A percentile compares a stretch with the other conserved stretches of the same genome.
phyloP scores from a whole-genome alignment of 1,140 invertebrate genomes.

The Calliopsis andreniformis region DNA sequence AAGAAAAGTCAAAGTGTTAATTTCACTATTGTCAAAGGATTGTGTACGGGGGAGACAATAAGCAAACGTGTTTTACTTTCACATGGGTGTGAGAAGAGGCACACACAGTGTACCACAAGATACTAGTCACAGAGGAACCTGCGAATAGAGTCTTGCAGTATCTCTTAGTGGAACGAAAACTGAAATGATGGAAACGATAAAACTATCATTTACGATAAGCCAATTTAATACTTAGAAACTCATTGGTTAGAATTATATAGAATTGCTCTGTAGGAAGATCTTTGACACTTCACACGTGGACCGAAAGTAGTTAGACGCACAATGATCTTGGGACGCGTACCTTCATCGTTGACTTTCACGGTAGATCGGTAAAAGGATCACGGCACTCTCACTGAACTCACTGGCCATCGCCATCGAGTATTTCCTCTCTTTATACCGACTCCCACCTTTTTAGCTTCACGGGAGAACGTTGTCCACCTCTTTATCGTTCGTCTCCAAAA shows the following conservation, averaged over 20 bases:
- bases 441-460: constrained; percentile 72
- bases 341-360: constrained; percentile 77
- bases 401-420: constrained; percentile 73
- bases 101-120: constrained; percentile 2
- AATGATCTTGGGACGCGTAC: constrained; percentile 56
- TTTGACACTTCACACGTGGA: constrained; percentile 65
- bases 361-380: constrained; percentile 74
- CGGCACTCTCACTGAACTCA: constrained; percentile 81
- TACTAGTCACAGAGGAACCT: not conserved
- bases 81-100: constrained; percentile 33
- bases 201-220: no score
- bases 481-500: not conserved
- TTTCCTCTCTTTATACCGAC: constrained; percentile 77
- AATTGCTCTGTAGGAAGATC: not conserved
- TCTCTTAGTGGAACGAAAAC: not conserved
- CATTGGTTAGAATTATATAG: no score
- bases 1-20: not conserved
- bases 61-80: constrained; percentile 57
- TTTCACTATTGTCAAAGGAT: constrained; percentile 42
- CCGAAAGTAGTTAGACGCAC: not conserved
- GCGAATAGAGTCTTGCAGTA: not conserved
- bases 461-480: constrained; percentile 36
- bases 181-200: no score
- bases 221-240: no score
- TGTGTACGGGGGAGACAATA: constrained; percentile 21